These are phyloP conservation scores for Onthophagus sagittarius DNA, from an alignment of 2,888 invertebrate species.

Conservation along the genomic window DNA sequence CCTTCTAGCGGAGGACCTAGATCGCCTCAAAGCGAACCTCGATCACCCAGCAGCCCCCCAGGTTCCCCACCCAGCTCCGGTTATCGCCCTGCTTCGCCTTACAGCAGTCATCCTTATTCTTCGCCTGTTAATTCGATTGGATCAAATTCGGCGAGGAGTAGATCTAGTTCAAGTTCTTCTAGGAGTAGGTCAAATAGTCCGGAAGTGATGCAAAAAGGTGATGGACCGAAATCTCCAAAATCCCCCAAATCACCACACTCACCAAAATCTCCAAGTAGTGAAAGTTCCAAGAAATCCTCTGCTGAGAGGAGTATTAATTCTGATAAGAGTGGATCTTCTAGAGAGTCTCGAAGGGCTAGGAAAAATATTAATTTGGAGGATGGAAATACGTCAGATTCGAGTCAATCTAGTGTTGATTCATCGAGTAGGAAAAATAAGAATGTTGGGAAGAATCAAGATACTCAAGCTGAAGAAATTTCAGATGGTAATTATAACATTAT, in stretches of 20 bases:
- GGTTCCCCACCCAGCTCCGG: conserved; percentile 15
- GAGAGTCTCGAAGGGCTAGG: conserved; percentile 28
- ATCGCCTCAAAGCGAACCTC: conserved; percentile 29
- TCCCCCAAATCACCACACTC: conserved; percentile 29
- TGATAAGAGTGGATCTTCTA: conserved; percentile 29
- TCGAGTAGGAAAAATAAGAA: conserved; percentile 41
- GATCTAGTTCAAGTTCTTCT: conserved; percentile 42
- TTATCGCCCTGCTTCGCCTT: conserved; percentile 22
- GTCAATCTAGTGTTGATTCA: conserved; percentile 44
- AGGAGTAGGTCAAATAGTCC: conserved; percentile 19
- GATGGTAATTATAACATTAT: conserved; percentile 50
- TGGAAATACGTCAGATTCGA: conserved; percentile 46
- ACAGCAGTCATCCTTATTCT: conserved; percentile 24
- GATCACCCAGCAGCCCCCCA: conserved; percentile 19
- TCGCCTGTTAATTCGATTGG: conserved; percentile 29
- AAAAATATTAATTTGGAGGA: conserved; percentile 39
- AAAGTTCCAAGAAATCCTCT: conserved; percentile 37
- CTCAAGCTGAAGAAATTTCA: conserved; percentile 59
- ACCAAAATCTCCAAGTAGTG: conserved; percentile 36
- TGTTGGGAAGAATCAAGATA: conserved; percentile 36
- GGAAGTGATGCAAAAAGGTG: conserved; percentile 11
- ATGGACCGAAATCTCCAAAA: conserved; percentile 14
- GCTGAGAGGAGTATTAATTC: conserved; percentile 28
- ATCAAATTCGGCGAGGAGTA: conserved; percentile 25
- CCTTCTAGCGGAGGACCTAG: conserved; percentile 25